Evolutionary conservation across 2,797 vertebrate species (phyloP), one percentile per base, ranked within the genome.

Genomic region (Chelon labrosus): DNA sequence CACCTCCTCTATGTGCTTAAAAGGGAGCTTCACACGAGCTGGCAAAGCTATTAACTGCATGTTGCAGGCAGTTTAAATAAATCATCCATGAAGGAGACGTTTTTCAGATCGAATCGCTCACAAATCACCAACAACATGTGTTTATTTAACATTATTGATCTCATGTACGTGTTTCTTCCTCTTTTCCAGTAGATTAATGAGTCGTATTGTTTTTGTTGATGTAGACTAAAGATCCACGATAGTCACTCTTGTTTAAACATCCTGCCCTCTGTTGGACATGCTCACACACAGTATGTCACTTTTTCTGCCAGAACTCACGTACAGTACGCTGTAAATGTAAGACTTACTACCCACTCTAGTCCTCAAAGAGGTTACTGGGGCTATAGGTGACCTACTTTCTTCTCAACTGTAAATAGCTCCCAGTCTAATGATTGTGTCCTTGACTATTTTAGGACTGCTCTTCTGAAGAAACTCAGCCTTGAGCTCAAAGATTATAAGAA

Each of bases 91-190:
- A 58, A 79, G 61, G 65, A 71, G 70, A 68, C 55, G 65, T 73
- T 84, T 80, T 70, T 65, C 63, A 70, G 73, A 71, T 78, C 47
- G 86, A 84, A 87, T 87, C 81, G 83, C 79, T 74, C 50, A 69
- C 65, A 79, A 71, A 73, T 84, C 77, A 78, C 37, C 19, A 19
- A 35, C 52, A 53, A 59, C 79, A 80, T 56, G 72, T 81, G 67
- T 85, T 73, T 75, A 7, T 58, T 84, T 75, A 83, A 62, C 74
- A 80, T 82, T 82, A 83, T 79, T 72, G 81, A 82, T 87, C 80
- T 75, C 54, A 72, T 61, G 56, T 42, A 56, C 70, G 72, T 85
- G 85, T 75, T 76, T 65, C 62, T 70, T 53, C 57, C n/a, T 82
- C 76, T 80, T 19, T 49, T 37, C 50, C 27, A 51, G 54, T 60